These are phyloP conservation scores for Urechis unicinctus DNA, from an alignment of 2,888 invertebrate genomes.

Conservation along the genomic window DNA sequence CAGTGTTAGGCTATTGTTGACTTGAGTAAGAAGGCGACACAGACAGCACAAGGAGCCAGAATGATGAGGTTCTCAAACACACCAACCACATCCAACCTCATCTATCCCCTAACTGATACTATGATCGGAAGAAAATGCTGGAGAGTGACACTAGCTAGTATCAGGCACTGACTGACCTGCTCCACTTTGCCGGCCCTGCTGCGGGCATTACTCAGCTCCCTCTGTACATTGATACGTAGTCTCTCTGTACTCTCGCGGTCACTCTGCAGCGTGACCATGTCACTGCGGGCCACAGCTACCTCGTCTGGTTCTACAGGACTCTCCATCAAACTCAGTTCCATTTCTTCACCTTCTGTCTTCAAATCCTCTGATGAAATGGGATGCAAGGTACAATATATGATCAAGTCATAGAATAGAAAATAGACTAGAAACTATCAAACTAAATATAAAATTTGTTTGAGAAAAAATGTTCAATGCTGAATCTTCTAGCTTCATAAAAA, in stretches of 20 bases:
- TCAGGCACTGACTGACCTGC: conserved; percentile 60
- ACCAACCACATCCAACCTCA: too few species aligned
- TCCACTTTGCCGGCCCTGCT: conserved; percentile 73
- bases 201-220: conserved; percentile 73
- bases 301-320: conserved; percentile 29
- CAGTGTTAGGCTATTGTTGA: too few species aligned
- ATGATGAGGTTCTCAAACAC: too few species aligned
- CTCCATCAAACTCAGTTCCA: neutral
- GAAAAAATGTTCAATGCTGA: neutral
- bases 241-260: conserved; percentile 77
- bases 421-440: too few species aligned
- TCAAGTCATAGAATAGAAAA: too few species aligned
- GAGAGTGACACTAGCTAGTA: too few species aligned
- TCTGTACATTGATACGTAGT: conserved; percentile 69
- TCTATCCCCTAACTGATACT: too few species aligned
- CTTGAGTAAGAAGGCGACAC: too few species aligned
- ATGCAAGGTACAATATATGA: too few species aligned
- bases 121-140: too few species aligned
- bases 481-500: neutral
- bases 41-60: too few species aligned
- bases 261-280: conserved; percentile 66
- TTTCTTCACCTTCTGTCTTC: neutral
- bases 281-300: conserved; percentile 35
- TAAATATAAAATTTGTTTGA: neutral
- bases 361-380: neutral